Percentiles rank a stretch among this genome's conserved stretches.
Evolutionary conservation across 2,888 invertebrate genomes (phyloP).

Genomic region (Tachina lurida): DNA sequence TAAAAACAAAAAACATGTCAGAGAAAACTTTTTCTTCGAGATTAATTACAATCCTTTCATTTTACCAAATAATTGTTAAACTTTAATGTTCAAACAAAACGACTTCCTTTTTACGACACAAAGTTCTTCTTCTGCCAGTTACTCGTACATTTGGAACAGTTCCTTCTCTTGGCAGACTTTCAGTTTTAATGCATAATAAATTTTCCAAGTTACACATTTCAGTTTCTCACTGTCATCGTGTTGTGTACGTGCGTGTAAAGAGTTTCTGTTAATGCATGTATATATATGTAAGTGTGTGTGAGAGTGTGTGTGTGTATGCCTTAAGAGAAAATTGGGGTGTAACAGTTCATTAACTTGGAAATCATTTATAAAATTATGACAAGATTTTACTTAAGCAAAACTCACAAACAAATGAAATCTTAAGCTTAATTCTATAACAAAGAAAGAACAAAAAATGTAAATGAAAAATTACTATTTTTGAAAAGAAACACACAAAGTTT

Average conservation of each 20-base stretch:
- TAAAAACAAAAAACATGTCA: neutral
- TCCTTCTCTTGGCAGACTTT: slow-evolving; percentile 16
- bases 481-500: no score
- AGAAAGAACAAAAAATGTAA: neutral
- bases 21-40: neutral
- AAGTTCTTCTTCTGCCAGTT: neutral
- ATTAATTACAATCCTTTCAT: slow-evolving; percentile 4
- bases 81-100: slow-evolving; percentile 49
- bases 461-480: neutral
- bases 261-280: neutral
- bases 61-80: slow-evolving; percentile 20
- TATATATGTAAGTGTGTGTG: neutral
- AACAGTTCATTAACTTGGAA: slow-evolving; percentile 70
- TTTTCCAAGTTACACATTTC: slow-evolving; percentile 1
- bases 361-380: slow-evolving; percentile 68
- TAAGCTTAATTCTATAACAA: slow-evolving; percentile 50
- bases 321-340: slow-evolving; percentile 21
- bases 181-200: slow-evolving; percentile 65
- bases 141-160: neutral
- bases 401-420: slow-evolving; percentile 32
- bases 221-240: neutral
- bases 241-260: neutral
- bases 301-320: neutral
- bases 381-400: slow-evolving; percentile 45
- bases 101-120: slow-evolving; percentile 18